phyloP scores from a whole-genome alignment of 2,113 vertebrate genomes.

The Vireo altiloquus region DNA sequence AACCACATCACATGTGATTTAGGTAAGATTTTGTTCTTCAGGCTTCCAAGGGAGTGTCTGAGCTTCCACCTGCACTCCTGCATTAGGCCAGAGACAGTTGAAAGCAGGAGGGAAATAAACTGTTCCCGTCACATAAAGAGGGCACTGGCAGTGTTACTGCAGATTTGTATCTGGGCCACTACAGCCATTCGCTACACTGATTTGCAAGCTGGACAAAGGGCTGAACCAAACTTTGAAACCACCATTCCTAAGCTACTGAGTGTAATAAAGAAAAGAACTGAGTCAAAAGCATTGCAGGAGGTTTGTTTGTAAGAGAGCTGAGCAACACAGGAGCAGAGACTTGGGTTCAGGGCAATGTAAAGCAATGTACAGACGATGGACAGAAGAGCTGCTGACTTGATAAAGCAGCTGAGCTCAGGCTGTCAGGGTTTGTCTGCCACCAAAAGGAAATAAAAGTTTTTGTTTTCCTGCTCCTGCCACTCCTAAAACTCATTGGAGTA shows the following conservation, averaged over 20 bases:
- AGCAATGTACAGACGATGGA: neutral
- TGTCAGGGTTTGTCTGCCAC: neutral
- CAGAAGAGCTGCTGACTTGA: neutral
- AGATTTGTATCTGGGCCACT: neutral
- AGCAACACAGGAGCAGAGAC: neutral
- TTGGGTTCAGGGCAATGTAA: neutral
- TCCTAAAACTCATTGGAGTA: neutral
- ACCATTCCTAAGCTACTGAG: neutral
- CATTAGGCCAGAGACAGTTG: neutral
- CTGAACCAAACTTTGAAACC: neutral
- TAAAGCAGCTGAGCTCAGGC: neutral
- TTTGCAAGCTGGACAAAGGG: neutral
- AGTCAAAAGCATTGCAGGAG: neutral
- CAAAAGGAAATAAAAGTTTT: neutral
- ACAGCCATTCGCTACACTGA: neutral
- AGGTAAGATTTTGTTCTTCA: neutral
- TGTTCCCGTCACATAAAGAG: neutral
- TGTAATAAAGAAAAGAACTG: neutral
- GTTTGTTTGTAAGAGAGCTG: neutral
- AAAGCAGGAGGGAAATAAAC: neutral
- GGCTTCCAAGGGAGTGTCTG: neutral
- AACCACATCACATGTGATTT: rapidly evolving
- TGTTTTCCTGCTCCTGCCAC: neutral
- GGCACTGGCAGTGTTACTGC: neutral
- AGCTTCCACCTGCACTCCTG: neutral